phyloP scores from a whole-genome alignment of 1,140 invertebrate species.

The Hirudo medicinalis region DNA sequence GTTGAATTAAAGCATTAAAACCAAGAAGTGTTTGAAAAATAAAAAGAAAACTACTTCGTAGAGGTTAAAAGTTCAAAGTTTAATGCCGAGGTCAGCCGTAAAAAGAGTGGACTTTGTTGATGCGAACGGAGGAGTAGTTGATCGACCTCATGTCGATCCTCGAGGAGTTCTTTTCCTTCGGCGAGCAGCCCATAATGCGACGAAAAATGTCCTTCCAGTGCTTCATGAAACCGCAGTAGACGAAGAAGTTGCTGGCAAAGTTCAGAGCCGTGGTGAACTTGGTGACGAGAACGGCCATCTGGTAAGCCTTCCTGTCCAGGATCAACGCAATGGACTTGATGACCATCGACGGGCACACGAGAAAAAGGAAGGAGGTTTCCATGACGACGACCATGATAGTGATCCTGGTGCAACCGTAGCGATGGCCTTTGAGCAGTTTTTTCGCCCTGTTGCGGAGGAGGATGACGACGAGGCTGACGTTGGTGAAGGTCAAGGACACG shows the following conservation, averaged over 20 bases:
- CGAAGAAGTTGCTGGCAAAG: conserved; percentile 23
- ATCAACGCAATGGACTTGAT: conserved; percentile 12
- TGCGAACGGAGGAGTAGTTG: too few relatives aligned
- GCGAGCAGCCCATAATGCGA: too few relatives aligned
- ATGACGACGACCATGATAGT: conserved; percentile 18
- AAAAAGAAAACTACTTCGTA: too few relatives aligned
- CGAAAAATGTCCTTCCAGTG: too few relatives aligned
- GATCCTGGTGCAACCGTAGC: conserved; percentile 5
- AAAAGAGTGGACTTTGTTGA: too few relatives aligned
- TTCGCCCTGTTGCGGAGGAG: conserved; percentile 10
- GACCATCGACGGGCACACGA: conserved; percentile 22
- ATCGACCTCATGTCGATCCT: too few relatives aligned
- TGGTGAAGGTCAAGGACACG: conserved; percentile 15
- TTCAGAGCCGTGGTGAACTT: conserved; percentile 18
- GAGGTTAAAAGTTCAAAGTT: too few relatives aligned
- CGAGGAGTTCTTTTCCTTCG: too few relatives aligned
- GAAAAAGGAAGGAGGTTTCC: conserved; percentile 14
- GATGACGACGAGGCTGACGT: conserved; percentile 19
- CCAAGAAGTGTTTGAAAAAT: too few relatives aligned
- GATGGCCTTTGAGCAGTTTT: neutral
- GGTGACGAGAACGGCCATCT: conserved; percentile 19
- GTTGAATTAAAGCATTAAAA: too few relatives aligned
- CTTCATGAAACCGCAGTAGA: conserved; percentile 19
- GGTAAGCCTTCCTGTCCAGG: neutral
- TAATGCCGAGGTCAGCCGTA: too few relatives aligned